Conservation (phyloP, 2,113 vertebrate genomes). For the Zosterops lateralis region DNA sequence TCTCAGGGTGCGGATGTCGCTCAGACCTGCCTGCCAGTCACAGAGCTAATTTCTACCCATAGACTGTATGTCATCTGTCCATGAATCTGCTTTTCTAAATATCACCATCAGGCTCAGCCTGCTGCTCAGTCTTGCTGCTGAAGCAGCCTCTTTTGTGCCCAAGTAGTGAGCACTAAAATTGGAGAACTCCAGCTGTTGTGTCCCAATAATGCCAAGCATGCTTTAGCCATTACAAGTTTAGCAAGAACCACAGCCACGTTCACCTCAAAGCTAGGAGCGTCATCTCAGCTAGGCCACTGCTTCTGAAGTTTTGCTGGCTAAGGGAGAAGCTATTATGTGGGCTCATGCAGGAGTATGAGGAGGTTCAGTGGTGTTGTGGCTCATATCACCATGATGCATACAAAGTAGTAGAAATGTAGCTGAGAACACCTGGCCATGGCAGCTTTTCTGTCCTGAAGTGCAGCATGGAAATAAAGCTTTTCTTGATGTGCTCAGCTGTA, state of each 20-base stretch:
- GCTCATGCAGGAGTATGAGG: not conserved
- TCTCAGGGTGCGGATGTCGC: not conserved
- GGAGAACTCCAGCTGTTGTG: not conserved
- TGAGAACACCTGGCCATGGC: not conserved
- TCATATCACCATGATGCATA: fast-evolving
- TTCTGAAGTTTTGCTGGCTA: not conserved
- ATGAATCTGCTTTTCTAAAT: not conserved
- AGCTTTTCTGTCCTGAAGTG: not conserved
- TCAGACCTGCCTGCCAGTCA: not conserved
- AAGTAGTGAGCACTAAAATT: not conserved
- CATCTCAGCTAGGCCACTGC: not conserved
- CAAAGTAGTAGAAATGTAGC: not conserved
- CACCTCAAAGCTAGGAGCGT: not conserved
- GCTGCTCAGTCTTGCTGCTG: not conserved
- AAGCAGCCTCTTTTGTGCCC: not conserved
- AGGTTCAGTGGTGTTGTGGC: fast-evolving
- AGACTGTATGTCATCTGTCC: not conserved
- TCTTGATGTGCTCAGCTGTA: not conserved
- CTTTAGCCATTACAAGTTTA: not conserved
- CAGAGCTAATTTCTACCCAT: not conserved
- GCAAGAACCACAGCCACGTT: not conserved
- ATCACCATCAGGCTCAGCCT: not conserved
- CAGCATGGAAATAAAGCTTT: not conserved
- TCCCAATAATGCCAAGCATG: fast-evolving
- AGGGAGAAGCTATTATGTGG: not conserved